Percentiles rank a stretch among this genome's conserved stretches.
Evolutionary conservation across 2,113 vertebrate species (phyloP).

Genomic region (Furnarius figulus): DNA sequence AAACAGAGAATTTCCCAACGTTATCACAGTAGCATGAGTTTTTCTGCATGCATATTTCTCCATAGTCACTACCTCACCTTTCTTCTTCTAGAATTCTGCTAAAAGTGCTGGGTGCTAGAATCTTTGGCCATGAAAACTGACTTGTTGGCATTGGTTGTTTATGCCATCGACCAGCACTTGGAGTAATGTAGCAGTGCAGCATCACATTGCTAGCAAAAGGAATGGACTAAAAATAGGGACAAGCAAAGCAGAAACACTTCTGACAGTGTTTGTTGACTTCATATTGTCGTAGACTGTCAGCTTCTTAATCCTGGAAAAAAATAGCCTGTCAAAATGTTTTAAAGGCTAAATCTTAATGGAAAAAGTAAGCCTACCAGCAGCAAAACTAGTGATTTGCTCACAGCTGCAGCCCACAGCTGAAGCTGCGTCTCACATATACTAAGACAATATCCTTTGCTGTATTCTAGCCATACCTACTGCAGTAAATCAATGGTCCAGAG

Average conservation of each 20-base stretch:
- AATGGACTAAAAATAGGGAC: background rate
- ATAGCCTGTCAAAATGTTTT: background rate
- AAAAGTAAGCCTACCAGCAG: background rate
- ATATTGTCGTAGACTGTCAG: background rate
- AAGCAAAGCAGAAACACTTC: background rate
- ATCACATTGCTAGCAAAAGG: background rate
- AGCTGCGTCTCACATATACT: background rate
- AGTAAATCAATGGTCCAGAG: background rate
- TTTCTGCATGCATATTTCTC: background rate
- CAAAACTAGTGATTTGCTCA: background rate
- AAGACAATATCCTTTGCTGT: background rate
- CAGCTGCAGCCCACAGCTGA: background rate
- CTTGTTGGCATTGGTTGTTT: background rate
- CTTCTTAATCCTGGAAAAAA: background rate
- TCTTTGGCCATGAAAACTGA: background rate
- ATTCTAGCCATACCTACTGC: background rate
- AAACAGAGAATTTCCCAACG: background rate
- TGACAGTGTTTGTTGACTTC: background rate
- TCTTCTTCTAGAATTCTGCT: background rate
- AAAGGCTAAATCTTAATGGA: background rate
- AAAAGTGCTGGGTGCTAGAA: background rate
- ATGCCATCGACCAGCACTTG: background rate
- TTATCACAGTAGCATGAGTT: background rate
- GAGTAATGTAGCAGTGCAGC: background rate
- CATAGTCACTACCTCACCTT: background rate